Percentiles rank a stretch among this genome's conserved stretches.
Evolutionary conservation across 2,888 invertebrate species (phyloP).

Genomic region (Nemotelus nigrinus): DNA sequence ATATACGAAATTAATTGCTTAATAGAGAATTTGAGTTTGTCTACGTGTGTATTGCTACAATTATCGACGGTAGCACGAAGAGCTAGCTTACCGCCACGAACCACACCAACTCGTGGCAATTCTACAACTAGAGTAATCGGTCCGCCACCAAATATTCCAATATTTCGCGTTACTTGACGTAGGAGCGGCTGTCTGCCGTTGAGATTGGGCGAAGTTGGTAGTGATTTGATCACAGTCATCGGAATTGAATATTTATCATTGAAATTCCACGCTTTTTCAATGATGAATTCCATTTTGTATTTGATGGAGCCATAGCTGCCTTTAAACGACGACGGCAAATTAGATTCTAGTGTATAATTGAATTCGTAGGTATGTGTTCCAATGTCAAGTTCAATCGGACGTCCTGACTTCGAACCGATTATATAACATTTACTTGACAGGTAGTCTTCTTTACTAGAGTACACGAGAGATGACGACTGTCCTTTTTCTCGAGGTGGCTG

Average conservation of each 20-base stretch:
- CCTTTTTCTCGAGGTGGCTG: slow-evolving; percentile 55
- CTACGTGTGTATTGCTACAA: slow-evolving; percentile 62
- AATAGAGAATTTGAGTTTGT: slow-evolving; percentile 62
- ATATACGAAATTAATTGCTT: slow-evolving; percentile 60
- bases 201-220: slow-evolving; percentile 54
- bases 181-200: slow-evolving; percentile 58
- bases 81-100: slow-evolving; percentile 60
- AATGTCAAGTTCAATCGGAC: slow-evolving; percentile 57
- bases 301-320: slow-evolving; percentile 63
- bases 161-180: slow-evolving; percentile 49
- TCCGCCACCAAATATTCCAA: slow-evolving; percentile 59
- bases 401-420: slow-evolving; percentile 59
- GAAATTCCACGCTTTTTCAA: slow-evolving; percentile 64
- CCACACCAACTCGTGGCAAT: slow-evolving; percentile 59
- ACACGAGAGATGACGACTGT: slow-evolving; percentile 60
- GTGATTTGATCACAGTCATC: slow-evolving; percentile 59
- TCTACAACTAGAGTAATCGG: slow-evolving; percentile 61
- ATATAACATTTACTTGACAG: slow-evolving; percentile 60
- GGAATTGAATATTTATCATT: slow-evolving; percentile 62
- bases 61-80: slow-evolving; percentile 63
- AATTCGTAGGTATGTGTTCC: slow-evolving; percentile 62
- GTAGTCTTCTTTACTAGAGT: slow-evolving; percentile 62
- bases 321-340: slow-evolving; percentile 62
- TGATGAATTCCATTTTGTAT: slow-evolving; percentile 62
- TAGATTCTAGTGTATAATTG: slow-evolving; percentile 57